A percentile compares a stretch with the other conserved stretches of the same genome.
Evolutionary conservation across 2,113 vertebrate genomes (phyloP).

Genomic region (Pomatostomus ruficeps): DNA sequence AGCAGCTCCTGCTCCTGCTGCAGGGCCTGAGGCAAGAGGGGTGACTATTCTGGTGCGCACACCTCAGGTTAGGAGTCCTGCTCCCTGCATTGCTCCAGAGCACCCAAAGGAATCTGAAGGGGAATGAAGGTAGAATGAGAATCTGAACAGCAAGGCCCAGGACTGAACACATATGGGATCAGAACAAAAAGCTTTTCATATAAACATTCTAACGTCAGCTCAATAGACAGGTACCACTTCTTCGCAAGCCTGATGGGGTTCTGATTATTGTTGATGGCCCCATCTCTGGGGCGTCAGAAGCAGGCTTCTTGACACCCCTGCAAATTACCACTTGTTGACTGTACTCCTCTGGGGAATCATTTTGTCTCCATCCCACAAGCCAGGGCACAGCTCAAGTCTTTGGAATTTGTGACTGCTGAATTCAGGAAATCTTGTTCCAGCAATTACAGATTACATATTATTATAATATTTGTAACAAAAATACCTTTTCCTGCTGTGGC

Average conservation of each 20-base stretch:
- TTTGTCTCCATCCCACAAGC: background rate
- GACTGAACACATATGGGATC: background rate
- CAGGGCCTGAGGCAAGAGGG: background rate
- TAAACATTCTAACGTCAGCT: background rate
- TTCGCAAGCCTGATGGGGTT: background rate
- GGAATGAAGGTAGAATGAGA: background rate
- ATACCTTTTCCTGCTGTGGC: background rate
- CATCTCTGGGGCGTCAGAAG: background rate
- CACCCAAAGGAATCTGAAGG: background rate
- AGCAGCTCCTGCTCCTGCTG: background rate
- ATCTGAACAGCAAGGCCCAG: background rate
- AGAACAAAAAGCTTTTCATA: background rate
- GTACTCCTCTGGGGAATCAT: background rate
- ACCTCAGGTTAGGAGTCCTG: background rate
- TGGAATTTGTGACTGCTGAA: background rate
- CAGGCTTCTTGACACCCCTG: background rate
- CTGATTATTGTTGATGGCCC: background rate
- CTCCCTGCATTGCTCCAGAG: background rate
- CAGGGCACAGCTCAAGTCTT: background rate
- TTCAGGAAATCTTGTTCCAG: background rate
- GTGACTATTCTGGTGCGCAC: background rate
- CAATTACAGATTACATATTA: background rate
- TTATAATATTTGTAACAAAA: background rate
- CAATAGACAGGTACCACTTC: background rate
- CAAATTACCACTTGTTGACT: background rate